Base-by-base conservation (phyloP, 2,797 vertebrate species). In the Vultur gryphus region DNA sequence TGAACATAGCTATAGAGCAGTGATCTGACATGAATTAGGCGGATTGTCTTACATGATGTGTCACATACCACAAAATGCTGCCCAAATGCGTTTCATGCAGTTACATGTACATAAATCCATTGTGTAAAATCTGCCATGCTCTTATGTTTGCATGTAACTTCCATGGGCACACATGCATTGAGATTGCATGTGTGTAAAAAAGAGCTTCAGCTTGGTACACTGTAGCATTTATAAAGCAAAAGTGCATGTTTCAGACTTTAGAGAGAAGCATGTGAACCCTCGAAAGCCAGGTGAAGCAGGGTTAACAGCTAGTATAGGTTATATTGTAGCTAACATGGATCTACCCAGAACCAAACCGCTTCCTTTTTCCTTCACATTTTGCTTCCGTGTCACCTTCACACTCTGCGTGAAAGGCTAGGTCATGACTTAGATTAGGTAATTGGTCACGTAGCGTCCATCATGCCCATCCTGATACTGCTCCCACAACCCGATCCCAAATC, bases 251-350 rank as follows among this genome's bases (percentile, higher is more conserved):
- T 16, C 4, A 31, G 54, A 26, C 49, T 52, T 29, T 0, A 21
- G 54, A 65, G 46, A 75, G 84, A 14, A 35, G 46, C 29, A 3
- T 7, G 31, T 41, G 52, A 46, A 19, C 64, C 64, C 26, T 21
- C 8, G 11, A 8, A 59, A 58, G 41, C 13, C 25, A 28, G 46
- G 46, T 5, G 11, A 35, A n/a, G 33, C 59, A n/a, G 39, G n/a
- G 48, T 64, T 66, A 43, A 41, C 7, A 18, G 21, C 10, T 17
- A 7, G 12, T 8, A 25, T 1, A 71, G 75, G 65, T 65, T 14
- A 3, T 11, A 1, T 5, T 17, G 21, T 3, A 35, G 33, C 61
- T 33, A 43, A 18, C 5, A 5, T 0, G 21, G 52, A 29, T 37
- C 48, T 3, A 15, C 2, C 41, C 46, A 33, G n/a, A 59, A 28